Evolutionary conservation across 2,113 vertebrate species (phyloP).

Genomic region (Crotalus tigris): DNA sequence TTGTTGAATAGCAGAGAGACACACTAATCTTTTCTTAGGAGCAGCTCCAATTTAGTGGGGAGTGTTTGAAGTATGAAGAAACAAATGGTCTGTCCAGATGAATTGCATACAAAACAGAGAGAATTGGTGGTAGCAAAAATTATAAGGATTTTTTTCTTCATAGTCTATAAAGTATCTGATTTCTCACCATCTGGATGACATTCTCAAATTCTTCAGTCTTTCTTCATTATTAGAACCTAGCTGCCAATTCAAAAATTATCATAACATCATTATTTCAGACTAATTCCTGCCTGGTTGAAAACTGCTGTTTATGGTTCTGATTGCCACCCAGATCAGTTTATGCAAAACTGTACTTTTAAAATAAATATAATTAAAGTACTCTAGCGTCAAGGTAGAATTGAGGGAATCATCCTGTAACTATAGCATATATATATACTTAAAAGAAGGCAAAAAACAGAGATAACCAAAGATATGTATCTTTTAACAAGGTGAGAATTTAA

Average conservation of each 20-base stretch:
- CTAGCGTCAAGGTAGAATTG: fast-evolving
- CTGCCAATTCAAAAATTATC: neutral
- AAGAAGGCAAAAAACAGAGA: neutral
- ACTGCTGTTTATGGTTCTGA: neutral
- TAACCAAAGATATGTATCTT: fast-evolving
- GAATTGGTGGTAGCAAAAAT: neutral
- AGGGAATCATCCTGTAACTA: neutral
- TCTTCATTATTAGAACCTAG: neutral
- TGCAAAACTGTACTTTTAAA: neutral
- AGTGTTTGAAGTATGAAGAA: neutral
- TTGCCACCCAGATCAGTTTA: neutral
- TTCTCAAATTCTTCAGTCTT: neutral
- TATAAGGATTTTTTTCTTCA: neutral
- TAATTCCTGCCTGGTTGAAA: neutral
- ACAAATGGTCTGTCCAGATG: neutral
- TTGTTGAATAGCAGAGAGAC: neutral
- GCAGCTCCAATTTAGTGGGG: neutral
- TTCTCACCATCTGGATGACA: neutral
- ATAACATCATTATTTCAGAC: neutral
- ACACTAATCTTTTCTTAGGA: neutral
- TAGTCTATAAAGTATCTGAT: too few relatives aligned
- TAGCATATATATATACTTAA: neutral
- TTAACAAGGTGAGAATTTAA: neutral
- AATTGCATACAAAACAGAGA: neutral
- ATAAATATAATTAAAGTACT: neutral